Evolutionary conservation across 2,113 vertebrate species (phyloP), one percentile per base, ranked within the genome.

Genomic region (Malurus cyaneus): DNA sequence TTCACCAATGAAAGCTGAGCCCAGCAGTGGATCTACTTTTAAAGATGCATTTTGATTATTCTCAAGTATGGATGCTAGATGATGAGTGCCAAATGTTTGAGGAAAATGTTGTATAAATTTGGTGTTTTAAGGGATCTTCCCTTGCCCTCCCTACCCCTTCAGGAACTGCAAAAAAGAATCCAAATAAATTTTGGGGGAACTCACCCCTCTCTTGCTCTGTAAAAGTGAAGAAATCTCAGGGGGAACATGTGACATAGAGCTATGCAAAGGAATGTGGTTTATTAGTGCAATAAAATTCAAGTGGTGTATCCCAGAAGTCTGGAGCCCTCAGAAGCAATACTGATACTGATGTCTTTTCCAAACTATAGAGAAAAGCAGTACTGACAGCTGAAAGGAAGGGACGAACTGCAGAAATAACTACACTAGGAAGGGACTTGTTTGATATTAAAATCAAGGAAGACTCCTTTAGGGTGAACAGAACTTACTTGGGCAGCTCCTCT

Each of bases 401-500:
- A 76, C 39, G 23, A 59, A 57, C 26, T 69, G 72, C 65, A 81
- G 11, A 69, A 54, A 23, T 28, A 42, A 81, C 44, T 24, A 57
- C 28, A 47, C 32, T 42, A 86, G 59, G 32, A 42, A 74, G 44
- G 1, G 1, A 71, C 26, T 73, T 72, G 16, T 31, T 87, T 46
- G 34, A 19, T 70, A 66, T 23, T 50, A 72, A 81, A 56, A 76
- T 36, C 57, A 90, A 76, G 26, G 14, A 8, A 92, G 44, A 53
- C 41, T 80, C 53, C 16, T 82, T 65, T 44, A 59, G 21, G 11
- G 17, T 46, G n/a, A 86, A 24, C 6, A 53, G 54, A 86, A 94
- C 99, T 98, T 98, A 99, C 99, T 98, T 99, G 15, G 99, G 99
- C 92, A 99, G 97, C 59, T 99, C 98, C 87, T 99, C 99, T 1